Percentiles rank a stretch among this genome's conserved stretches.
These are phyloP conservation scores for Phymorhynchus buccinoides DNA, from an alignment of 1,140 invertebrate genomes.

Conservation along the genomic window DNA sequence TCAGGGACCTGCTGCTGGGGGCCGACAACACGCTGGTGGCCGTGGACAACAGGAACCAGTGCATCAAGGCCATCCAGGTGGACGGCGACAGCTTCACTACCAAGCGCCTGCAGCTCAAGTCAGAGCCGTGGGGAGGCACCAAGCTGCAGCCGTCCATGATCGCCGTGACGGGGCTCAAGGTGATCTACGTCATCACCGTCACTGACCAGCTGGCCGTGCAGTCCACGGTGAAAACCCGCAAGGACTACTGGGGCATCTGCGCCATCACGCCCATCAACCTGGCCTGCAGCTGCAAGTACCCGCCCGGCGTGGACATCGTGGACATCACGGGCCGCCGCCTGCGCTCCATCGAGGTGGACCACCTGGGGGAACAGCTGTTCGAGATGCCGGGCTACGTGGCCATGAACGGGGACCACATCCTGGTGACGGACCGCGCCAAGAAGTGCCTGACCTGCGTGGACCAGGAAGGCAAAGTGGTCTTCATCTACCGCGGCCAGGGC, in stretches of 20 bases:
- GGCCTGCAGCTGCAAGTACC: conserved; percentile 37
- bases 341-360: conserved; percentile 25
- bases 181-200: conserved; percentile 28
- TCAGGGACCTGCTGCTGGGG: conserved; percentile 24
- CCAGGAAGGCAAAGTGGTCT: conserved; percentile 10
- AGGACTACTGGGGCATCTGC: conserved; percentile 36
- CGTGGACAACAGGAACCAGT: conserved; percentile 32
- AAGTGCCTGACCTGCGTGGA: conserved; percentile 33
- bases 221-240: conserved; percentile 28
- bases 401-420: conserved; percentile 15
- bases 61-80: not conserved
- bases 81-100: conserved; percentile 1
- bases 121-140: conserved; percentile 27
- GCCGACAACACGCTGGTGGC: conserved; percentile 16
- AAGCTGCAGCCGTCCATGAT: conserved; percentile 22
- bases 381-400: conserved; percentile 30
- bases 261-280: conserved; percentile 36
- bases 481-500: not conserved
- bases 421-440: conserved; percentile 32
- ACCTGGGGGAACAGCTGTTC: conserved; percentile 9
- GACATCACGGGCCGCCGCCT: conserved; percentile 31
- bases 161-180: conserved; percentile 27
- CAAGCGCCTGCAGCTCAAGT: conserved; percentile 16
- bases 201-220: conserved; percentile 30
- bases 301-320: conserved; percentile 34